Base-by-base conservation (phyloP, 2,888 invertebrate species). In the Gymnosoma rotundatum region DNA sequence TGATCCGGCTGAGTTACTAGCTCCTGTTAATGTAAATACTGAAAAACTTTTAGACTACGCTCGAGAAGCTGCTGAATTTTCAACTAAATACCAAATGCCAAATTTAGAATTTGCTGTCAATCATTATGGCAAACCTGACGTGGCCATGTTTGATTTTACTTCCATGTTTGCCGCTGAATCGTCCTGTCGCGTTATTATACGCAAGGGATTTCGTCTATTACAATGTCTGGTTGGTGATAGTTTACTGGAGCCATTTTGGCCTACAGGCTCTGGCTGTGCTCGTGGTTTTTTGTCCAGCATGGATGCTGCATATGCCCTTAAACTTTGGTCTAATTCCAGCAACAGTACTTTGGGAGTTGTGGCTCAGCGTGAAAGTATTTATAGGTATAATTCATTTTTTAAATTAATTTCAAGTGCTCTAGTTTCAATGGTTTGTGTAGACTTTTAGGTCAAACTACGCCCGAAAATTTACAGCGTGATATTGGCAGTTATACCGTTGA, bases 141-240 rank as follows among this genome's bases (percentile, higher is more conserved):
- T 99, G 1, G 98, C 99, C 58, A 97, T 99, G 95, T 99, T 99
- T 92, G 99, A 99, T 93, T 99, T 99, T 92, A 99, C 99, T 0
- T 98, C 98, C 0, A 98, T 99, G 97, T 99, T 97, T 92, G 97
- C 98, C 0, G 98, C 99, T 0, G 98, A 98, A 92, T 98, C 98
- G 92, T 98, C 99, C 9, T 97, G 97, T 87, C 94, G 97, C 89
- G 95, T 98, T 21, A 92, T 97, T 16, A 96, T 92, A 86, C 90
- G 93, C 73, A 93, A 95, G 86, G 97, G 97, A 0, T 95, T 96
- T 86, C 95, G 95, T 58, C 93, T 99, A 7, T 93, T 99, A 18
- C 96, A 97, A 93, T 96, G 96, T 88, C 94, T 99, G 72, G 99
- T 99, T 2, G 99, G 99, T 0, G 99, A 99, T 93, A 98, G 98